Percentiles rank a stretch among this genome's conserved stretches.
These are phyloP conservation scores for Phaenicophaeus curvirostris DNA, from an alignment of 2,797 vertebrate species.

Conservation along the genomic window DNA sequence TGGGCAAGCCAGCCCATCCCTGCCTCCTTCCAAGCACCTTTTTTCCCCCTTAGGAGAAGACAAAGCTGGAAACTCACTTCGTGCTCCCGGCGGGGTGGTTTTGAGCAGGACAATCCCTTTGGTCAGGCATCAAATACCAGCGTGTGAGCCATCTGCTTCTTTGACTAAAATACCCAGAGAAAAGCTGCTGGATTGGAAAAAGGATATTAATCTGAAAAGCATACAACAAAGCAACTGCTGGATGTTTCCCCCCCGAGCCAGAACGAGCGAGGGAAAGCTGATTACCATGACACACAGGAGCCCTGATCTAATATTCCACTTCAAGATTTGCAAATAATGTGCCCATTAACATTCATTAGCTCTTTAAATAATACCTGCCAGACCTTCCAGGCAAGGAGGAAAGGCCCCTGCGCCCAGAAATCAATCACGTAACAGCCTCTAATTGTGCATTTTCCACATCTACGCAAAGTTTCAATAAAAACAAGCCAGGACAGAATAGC, in stretches of 20 bases:
- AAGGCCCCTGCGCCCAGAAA: constrained; percentile 46
- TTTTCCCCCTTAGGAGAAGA: background rate
- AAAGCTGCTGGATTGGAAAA: constrained; percentile 53
- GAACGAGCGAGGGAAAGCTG: constrained; percentile 57
- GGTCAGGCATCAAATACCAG: constrained; percentile 39
- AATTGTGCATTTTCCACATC: constrained; percentile 44
- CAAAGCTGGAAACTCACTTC: background rate
- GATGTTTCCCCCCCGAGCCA: constrained; percentile 43
- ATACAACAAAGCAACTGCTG: constrained; percentile 61
- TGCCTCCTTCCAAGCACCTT: background rate
- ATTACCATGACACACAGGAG: constrained; percentile 68
- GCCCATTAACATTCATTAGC: constrained; percentile 73
- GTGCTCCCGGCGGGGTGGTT: background rate
- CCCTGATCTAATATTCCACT: constrained; percentile 71
- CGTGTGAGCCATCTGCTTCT: constrained; percentile 45
- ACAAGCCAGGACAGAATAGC: constrained; percentile 13
- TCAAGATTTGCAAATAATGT: constrained; percentile 72
- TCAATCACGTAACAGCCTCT: constrained; percentile 47
- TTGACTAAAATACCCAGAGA: constrained; percentile 12
- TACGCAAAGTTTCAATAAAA: background rate
- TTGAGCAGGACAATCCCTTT: constrained; percentile 35
- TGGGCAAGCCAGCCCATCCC: background rate
- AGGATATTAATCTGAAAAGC: constrained; percentile 66
- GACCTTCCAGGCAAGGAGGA: constrained; percentile 59
- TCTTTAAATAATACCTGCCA: constrained; percentile 74